Evolutionary conservation across 2,113 vertebrate genomes (phyloP).

Genomic region (Larimichthys polyactis): DNA sequence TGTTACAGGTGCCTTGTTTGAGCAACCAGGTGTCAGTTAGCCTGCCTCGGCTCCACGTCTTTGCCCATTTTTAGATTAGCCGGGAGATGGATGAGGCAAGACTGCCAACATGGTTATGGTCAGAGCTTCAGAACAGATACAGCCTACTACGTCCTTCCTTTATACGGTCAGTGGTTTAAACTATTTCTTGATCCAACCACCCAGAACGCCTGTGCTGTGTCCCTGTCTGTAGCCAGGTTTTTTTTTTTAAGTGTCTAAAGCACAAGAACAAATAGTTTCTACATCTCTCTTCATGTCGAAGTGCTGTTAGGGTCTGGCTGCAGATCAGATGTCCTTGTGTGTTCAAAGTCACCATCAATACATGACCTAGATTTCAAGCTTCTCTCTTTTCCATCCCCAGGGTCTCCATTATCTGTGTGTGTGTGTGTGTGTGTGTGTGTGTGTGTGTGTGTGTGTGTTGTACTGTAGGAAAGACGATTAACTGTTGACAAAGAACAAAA

Average conservation of each 20-base stretch:
- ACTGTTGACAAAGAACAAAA: constrained; percentile 7
- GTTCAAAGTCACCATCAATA: constrained; percentile 48
- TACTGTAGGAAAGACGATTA: background rate
- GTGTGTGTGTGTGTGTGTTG: background rate
- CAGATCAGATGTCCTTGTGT: constrained; percentile 60
- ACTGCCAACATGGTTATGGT: too few relatives aligned
- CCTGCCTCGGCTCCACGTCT: too few relatives aligned
- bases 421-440: constrained; percentile 11
- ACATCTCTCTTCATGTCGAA: background rate
- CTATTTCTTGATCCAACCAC: background rate
- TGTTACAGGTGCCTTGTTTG: too few relatives aligned
- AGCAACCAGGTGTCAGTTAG: too few relatives aligned
- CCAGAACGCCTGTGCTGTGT: background rate
- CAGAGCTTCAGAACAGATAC: too few relatives aligned
- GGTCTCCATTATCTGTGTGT: constrained; percentile 32
- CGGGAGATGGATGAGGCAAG: too few relatives aligned
- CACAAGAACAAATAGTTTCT: background rate
- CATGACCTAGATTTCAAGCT: constrained; percentile 60
- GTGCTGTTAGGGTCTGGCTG: constrained; percentile 17
- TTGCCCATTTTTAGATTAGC: too few relatives aligned
- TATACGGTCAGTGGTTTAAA: background rate
- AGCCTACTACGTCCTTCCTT: too few relatives aligned
- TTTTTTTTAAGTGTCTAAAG: background rate
- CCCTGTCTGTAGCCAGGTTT: too few relatives aligned
- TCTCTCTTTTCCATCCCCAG: constrained; percentile 40